phyloP scores from a whole-genome alignment of 2,113 vertebrate species.

The Esox niger region DNA sequence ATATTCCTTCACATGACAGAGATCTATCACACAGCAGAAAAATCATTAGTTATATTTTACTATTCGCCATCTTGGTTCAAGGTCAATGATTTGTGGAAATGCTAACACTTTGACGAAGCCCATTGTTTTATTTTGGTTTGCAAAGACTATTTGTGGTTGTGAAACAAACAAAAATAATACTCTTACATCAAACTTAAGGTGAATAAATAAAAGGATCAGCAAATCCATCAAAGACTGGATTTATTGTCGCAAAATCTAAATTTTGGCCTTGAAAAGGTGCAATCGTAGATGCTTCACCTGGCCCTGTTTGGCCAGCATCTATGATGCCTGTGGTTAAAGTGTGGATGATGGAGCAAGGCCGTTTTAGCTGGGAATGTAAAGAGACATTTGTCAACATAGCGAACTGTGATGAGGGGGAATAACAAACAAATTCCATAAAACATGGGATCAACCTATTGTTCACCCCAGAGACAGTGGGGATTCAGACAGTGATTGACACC shows the following conservation, averaged over 20 bases:
- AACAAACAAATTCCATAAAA: not conserved
- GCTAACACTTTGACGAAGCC: too few relatives aligned
- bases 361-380: not conserved
- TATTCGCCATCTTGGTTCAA: too few relatives aligned
- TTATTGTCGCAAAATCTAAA: too few relatives aligned
- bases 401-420: not conserved
- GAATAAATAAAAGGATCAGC: too few relatives aligned
- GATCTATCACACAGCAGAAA: not conserved
- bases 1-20: not conserved
- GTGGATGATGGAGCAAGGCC: not conserved
- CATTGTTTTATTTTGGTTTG: too few relatives aligned
- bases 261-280: too few relatives aligned
- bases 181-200: too few relatives aligned
- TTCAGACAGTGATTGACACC: not conserved
- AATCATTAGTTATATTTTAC: not conserved
- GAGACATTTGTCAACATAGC: not conserved
- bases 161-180: too few relatives aligned
- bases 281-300: not conserved
- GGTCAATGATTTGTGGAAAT: too few relatives aligned
- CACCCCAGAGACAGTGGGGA: not conserved
- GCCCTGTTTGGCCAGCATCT: not conserved
- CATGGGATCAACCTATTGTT: not conserved
- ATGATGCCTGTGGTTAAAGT: not conserved
- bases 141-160: too few relatives aligned
- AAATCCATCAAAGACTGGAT: too few relatives aligned